These are phyloP conservation scores for Neodontobutis hainanensis DNA, from an alignment of 2,113 vertebrate genomes.

Conservation along the genomic window DNA sequence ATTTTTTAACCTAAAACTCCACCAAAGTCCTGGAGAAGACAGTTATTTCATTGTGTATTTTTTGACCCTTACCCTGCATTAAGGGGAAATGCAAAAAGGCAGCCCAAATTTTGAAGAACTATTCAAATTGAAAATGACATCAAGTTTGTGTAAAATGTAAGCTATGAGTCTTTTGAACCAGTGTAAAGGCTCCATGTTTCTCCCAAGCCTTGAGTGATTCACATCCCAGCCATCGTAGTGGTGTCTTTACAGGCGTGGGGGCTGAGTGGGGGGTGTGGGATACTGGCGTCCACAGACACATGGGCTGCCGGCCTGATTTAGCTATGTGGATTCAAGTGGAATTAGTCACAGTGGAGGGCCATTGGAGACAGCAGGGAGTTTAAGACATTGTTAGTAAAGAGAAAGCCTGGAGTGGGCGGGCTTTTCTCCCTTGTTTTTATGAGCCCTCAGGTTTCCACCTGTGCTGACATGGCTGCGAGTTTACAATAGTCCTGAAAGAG, in stretches of 20 bases:
- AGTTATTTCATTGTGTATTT: too few relatives aligned
- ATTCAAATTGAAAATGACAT: too few relatives aligned
- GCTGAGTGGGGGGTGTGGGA: conserved; percentile 39
- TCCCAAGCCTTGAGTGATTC: conserved; percentile 42
- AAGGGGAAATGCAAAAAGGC: too few relatives aligned
- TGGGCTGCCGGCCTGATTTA: conserved; percentile 61
- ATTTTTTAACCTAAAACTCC: too few relatives aligned
- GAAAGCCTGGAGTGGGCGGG: conserved; percentile 53
- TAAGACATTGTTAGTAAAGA: conserved; percentile 55
- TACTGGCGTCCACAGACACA: conserved; percentile 51
- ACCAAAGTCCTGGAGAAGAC: too few relatives aligned
- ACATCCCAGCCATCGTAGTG: conserved; percentile 40
- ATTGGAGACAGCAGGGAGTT: conserved; percentile 42
- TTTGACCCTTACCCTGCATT: too few relatives aligned
- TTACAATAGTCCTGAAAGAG: conserved; percentile 82
- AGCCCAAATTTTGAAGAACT: too few relatives aligned
- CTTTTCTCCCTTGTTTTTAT: conserved; percentile 69
- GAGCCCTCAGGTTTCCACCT: conserved; percentile 81
- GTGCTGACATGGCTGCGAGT: conserved; percentile 79
- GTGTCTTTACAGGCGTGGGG: conserved; percentile 46
- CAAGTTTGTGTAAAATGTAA: too few relatives aligned
- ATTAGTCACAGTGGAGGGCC: conserved; percentile 71
- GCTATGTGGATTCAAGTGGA: conserved; percentile 61
- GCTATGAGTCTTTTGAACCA: too few relatives aligned
- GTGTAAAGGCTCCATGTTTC: conserved; percentile 4